phyloP scores from a whole-genome alignment of 2,797 vertebrate genomes.

The Lithobates sylvaticus region DNA sequence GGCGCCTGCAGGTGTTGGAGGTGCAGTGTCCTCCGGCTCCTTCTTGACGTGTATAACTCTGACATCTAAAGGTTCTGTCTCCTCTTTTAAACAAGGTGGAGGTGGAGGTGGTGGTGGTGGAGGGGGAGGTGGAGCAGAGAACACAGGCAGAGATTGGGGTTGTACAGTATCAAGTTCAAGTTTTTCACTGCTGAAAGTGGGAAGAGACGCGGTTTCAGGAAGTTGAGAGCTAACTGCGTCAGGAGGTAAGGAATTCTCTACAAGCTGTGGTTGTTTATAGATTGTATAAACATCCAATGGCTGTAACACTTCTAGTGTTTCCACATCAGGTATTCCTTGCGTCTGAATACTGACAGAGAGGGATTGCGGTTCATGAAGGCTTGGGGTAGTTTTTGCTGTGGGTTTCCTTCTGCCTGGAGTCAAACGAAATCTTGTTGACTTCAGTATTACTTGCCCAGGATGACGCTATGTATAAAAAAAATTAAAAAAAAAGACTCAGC shows the following conservation, averaged over 20 bases:
- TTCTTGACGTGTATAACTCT: conserved; percentile 67
- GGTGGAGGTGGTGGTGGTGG: conserved; percentile 78
- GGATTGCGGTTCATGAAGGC: conserved; percentile 72
- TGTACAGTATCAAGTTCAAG: conserved; percentile 60
- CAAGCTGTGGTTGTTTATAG: conserved; percentile 71
- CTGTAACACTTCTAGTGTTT: conserved; percentile 67
- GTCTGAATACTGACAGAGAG: conserved; percentile 79
- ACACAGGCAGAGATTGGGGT: conserved; percentile 69
- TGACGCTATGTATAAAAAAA: conserved; percentile 78
- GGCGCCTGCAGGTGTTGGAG: conserved; percentile 76
- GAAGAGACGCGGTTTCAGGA: conserved; percentile 64
- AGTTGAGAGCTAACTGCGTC: conserved; percentile 72
- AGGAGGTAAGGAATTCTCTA: conserved; percentile 77
- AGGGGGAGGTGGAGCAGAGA: conserved; percentile 69
- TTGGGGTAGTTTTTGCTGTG: conserved; percentile 65
- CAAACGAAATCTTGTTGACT: conserved; percentile 87
- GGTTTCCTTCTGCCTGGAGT: conserved; percentile 79
- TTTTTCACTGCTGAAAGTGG: conserved; percentile 67
- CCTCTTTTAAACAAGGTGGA: conserved; percentile 78
- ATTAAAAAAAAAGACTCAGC: no score
- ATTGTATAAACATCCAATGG: conserved; percentile 66
- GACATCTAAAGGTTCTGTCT: conserved; percentile 68
- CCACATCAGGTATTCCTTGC: conserved; percentile 70
- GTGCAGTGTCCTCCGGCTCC: conserved; percentile 74
- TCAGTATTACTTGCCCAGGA: conserved; percentile 93